phyloP scores from a whole-genome alignment of 92 coral and sea anemone species.

The Porites evermanni region DNA sequence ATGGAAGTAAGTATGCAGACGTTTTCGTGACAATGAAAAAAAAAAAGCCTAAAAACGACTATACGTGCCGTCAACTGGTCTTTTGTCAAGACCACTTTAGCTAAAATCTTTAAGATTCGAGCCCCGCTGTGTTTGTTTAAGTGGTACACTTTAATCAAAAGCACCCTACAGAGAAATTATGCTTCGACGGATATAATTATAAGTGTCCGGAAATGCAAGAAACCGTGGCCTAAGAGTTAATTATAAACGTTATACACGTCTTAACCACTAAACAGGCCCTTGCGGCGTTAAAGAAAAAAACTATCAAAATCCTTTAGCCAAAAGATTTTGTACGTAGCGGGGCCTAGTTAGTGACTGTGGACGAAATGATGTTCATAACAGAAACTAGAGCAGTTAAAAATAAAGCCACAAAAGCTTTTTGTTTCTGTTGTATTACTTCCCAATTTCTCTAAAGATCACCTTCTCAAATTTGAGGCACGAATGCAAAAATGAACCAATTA shows the following conservation, averaged over 20 bases:
- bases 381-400: not conserved
- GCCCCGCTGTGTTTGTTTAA: constrained; percentile 46
- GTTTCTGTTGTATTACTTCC: not conserved
- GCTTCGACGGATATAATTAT: not conserved
- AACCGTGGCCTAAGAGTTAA: constrained; percentile 10
- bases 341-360: not conserved
- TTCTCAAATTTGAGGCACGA: not conserved
- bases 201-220: constrained; percentile 17
- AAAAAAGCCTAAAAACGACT: not conserved
- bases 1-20: not conserved
- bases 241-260: not conserved
- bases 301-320: not conserved
- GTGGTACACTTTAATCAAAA: constrained; percentile 9
- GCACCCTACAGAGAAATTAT: constrained; percentile 33
- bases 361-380: too few species aligned
- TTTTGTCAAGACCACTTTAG: constrained; percentile 9
- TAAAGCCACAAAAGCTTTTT: not conserved
- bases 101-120: not conserved
- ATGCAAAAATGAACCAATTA: not conserved
- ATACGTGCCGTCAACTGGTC: constrained; percentile 4
- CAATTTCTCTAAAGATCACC: not conserved
- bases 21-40: constrained; percentile 9
- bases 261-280: not conserved
- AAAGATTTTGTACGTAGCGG: not conserved
- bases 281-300: not conserved